Evolutionary conservation across 1,140 invertebrate species (phyloP).

Genomic region (Scaptomyza graminum): DNA sequence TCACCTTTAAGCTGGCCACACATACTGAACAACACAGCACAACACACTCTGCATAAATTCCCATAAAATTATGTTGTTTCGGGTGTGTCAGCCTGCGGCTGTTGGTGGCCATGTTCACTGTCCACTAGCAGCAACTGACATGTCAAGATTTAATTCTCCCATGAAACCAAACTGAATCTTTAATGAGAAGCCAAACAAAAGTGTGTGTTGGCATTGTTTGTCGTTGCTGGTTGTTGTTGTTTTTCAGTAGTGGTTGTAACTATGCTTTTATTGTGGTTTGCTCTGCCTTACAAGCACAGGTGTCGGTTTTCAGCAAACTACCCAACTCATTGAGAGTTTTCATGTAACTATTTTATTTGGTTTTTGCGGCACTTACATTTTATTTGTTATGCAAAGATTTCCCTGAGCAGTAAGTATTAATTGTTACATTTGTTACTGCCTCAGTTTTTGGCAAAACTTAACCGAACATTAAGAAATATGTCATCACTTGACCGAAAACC

Average conservation of each 20-base stretch:
- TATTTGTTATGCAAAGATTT: slow-evolving; percentile 76
- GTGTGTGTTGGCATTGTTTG: slow-evolving; percentile 22
- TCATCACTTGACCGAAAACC: slow-evolving; percentile 66
- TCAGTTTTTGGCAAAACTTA: slow-evolving; percentile 39
- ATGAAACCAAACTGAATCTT: slow-evolving; percentile 77
- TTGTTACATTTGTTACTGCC: slow-evolving; percentile 55
- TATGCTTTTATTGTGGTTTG: slow-evolving; percentile 41
- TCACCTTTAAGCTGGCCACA: slow-evolving; percentile 23
- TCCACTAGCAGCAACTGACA: slow-evolving; percentile 34
- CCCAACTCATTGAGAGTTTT: slow-evolving; percentile 17
- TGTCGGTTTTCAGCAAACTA: slow-evolving; percentile 8
- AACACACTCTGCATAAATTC: slow-evolving; percentile 47
- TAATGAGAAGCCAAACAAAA: slow-evolving; percentile 69
- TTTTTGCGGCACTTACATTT: slow-evolving; percentile 72
- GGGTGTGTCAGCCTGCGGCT: slow-evolving; percentile 26
- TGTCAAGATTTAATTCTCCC: slow-evolving; percentile 77
- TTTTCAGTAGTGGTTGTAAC: slow-evolving; percentile 31
- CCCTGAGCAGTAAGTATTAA: slow-evolving; percentile 53
- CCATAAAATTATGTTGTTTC: slow-evolving; percentile 71
- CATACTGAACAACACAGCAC: neutral
- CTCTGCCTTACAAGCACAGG: slow-evolving; percentile 24
- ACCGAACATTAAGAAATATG: slow-evolving; percentile 56
- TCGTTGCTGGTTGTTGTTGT: slow-evolving; percentile 10
- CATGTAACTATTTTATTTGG: slow-evolving; percentile 66
- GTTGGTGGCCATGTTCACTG: slow-evolving; percentile 13